These are phyloP conservation scores for Apodemia zela DNA, from an alignment of 2,888 invertebrate species.

Conservation along the genomic window DNA sequence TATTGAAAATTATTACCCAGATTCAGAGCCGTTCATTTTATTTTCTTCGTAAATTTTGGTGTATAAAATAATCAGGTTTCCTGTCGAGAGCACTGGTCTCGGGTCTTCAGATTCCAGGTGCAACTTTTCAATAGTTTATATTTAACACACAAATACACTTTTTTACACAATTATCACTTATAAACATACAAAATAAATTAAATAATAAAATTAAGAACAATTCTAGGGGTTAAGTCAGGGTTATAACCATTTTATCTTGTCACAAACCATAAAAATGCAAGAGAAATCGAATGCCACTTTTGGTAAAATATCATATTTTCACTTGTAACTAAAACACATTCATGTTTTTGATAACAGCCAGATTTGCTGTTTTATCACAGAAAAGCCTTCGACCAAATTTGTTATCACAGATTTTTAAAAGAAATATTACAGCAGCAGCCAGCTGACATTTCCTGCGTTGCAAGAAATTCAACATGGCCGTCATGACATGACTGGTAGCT, in stretches of 20 bases:
- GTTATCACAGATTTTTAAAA: constrained; percentile 61
- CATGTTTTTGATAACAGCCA: constrained; percentile 38
- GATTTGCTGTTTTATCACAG: constrained; percentile 46
- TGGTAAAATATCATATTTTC: constrained; percentile 69
- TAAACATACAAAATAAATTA: constrained; percentile 58
- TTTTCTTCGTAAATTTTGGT: constrained; percentile 38
- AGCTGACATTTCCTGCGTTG: constrained; percentile 81
- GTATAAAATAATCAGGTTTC: constrained; percentile 41
- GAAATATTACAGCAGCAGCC: constrained; percentile 68
- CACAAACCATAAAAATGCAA: constrained; percentile 76
- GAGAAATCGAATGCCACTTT: constrained; percentile 75
- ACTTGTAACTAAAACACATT: constrained; percentile 45
- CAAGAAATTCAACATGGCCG: constrained; percentile 79
- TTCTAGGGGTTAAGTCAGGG: constrained; percentile 52
- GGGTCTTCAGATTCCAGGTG: constrained; percentile 56
- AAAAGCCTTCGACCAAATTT: constrained; percentile 44
- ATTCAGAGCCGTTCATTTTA: constrained; percentile 89
- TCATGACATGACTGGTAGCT: constrained; percentile 40
- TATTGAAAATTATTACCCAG: constrained; percentile 83
- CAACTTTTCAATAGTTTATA: constrained; percentile 30
- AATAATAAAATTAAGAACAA: constrained; percentile 56
- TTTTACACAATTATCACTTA: constrained; percentile 50
- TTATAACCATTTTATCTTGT: constrained; percentile 68
- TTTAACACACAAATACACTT: constrained; percentile 44
- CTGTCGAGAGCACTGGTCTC: constrained; percentile 43